Evolutionary conservation across 2,888 invertebrate genomes (phyloP), one percentile per base, ranked within the genome.

Genomic region (Hirtodrosophila duncani): DNA sequence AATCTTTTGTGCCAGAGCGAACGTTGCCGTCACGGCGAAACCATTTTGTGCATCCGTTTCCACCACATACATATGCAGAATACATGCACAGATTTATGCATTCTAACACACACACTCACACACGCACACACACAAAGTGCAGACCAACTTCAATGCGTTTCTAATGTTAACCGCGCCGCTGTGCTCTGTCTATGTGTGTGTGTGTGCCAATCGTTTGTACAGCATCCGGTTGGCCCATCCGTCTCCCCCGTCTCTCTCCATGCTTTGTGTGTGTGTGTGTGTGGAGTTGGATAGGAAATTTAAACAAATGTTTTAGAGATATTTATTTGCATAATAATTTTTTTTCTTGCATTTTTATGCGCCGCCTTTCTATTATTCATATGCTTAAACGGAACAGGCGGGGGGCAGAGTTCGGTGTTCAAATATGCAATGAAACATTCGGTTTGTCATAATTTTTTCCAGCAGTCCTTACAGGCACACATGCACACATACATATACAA

Each of bases 281-380:
- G 13, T 33, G 6, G 23, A 11, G 13, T 8, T 9, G 9, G 33
- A 10, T 20, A 44, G 63, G 61, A 66, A 71, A 68, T 68, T 75
- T 68, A 71, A 75, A 72, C 77, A 75, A 75, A 72, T 72, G 68
- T 71, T 75, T 72, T 75, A 68, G 72, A 72, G 72, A 75, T 72
- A 72, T 72, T 72, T 72, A 72, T 72, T 75, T 67, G 70, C 70
- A 71, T 74, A 71, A 72, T 72, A 71, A 74, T 74, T 70, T 62
- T 51, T 56, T 63, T 36, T 46, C 36, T 61, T 64, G 61, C 61
- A 64, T 71, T 64, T 60, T 64, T 58, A 57, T 59, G 51, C 64
- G 45, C 9, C 18, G 44, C 17, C 13, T 27, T 37, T 61, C 44
- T 55, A 63, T 60, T 65, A 67, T 67, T 67, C 57, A 69, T 58